Base-by-base conservation (phyloP, 2,797 vertebrate genomes). In the Vireo griseus region DNA sequence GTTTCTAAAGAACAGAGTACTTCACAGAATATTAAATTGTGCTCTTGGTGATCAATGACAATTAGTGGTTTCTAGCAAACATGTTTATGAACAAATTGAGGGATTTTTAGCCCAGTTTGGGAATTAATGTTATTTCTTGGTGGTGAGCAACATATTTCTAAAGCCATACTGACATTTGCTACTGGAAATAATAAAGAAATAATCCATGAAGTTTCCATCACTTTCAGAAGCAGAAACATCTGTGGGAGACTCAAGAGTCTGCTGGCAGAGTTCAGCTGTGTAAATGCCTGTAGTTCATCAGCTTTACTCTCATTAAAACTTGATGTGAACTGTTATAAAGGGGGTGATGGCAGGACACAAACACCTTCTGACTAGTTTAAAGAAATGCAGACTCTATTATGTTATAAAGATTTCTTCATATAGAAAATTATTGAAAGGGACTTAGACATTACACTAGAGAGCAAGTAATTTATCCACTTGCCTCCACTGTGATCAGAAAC, bases 261-360 rank as follows among this genome's bases (percentile, higher is more conserved):
- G 17, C 74, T 79, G 59, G 50, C 54, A 84, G 93, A 94, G 65
- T 86, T 96, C 96, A 95, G 89, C 74, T 85, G 61, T 45, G 31
- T 91, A 92, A 97, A 95, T 16, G n/a, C 58, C 73, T 93, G 37
- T 22, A 84, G 92, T 88, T 96, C 72, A 29, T 96, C 94, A 94
- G 94, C 88, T 95, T 94, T 92, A 33, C 87, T 94, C 91, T 96
- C 94, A 83, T 96, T 97, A 93, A 96, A 95, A 90, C 85, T 95
- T 93, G 47, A 83, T 96, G 90, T 76, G 86, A 92, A 21, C 85
- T 91, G 3, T 91, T 94, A 91, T 48, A 65, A 44, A 65, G 45
- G 91, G 88, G 35, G 22, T 62, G 63, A 80, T 86, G 48, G n/a
- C 47, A 92, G 83, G 94, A 87, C 78, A 77, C 31, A 95, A 75